These are phyloP conservation scores for Protonemura montana DNA, from an alignment of 2,888 invertebrate genomes.

Conservation along the genomic window DNA sequence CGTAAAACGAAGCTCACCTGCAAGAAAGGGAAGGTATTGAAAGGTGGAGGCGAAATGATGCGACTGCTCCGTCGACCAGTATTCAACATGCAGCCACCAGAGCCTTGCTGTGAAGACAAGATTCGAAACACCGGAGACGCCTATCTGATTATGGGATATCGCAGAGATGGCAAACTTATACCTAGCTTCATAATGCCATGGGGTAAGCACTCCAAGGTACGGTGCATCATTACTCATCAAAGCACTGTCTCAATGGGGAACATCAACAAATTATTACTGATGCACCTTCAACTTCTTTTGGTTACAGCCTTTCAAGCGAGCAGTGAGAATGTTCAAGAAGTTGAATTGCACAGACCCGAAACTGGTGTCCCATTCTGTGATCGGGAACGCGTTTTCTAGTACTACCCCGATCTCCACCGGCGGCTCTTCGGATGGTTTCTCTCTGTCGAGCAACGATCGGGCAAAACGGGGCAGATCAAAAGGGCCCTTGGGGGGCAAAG, in stretches of 20 bases:
- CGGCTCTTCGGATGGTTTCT: background rate
- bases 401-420: slow-evolving; percentile 30
- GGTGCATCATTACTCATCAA: slow-evolving; percentile 32
- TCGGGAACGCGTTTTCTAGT: slow-evolving; percentile 49
- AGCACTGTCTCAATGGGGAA: background rate
- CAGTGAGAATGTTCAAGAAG: slow-evolving; percentile 57
- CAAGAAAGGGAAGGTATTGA: slow-evolving; percentile 57
- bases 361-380: slow-evolving; percentile 52
- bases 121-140: slow-evolving; percentile 50
- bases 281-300: slow-evolving; percentile 16
- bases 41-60: slow-evolving; percentile 54
- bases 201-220: slow-evolving; percentile 54
- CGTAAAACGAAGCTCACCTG: slow-evolving; percentile 55
- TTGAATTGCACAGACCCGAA: slow-evolving; percentile 59
- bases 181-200: slow-evolving; percentile 61
- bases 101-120: slow-evolving; percentile 57
- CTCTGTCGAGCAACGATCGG: background rate
- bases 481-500: slow-evolving; percentile 12
- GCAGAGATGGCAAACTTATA: slow-evolving; percentile 55
- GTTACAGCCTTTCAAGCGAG: slow-evolving; percentile 57
- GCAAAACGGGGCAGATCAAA: slow-evolving; percentile 49
- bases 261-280: background rate
- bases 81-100: slow-evolving; percentile 55
- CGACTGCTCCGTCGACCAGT: slow-evolving; percentile 55
- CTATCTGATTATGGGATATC: slow-evolving; percentile 59